These are phyloP conservation scores for Hirundichthys speculiger DNA, from an alignment of 2,113 vertebrate species.

Conservation along the genomic window DNA sequence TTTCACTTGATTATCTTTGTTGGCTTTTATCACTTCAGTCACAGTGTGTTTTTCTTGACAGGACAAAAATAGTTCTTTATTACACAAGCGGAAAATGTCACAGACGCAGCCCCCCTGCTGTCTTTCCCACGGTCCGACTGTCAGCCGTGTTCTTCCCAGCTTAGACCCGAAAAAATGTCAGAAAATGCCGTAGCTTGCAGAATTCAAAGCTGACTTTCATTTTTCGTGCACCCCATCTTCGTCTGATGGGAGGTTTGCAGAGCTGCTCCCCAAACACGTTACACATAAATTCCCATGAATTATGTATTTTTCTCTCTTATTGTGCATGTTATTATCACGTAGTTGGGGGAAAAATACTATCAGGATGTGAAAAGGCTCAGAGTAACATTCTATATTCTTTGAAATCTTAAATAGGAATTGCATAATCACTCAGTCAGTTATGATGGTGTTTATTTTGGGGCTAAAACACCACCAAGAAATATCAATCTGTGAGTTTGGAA, in stretches of 20 bases:
- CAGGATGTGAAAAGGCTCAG: too few species aligned
- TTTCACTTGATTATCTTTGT: neutral
- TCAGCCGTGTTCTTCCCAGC: slow-evolving; percentile 32
- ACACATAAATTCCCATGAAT: too few species aligned
- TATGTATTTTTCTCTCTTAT: too few species aligned
- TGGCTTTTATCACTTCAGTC: neutral
- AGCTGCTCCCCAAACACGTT: neutral
- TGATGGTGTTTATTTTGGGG: too few species aligned
- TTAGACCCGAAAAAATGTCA: slow-evolving; percentile 29
- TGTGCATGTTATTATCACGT: too few species aligned
- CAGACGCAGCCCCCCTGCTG: slow-evolving; percentile 47
- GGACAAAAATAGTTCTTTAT: slow-evolving; percentile 39
- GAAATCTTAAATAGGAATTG: too few species aligned
- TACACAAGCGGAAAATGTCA: slow-evolving; percentile 48
- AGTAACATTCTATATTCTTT: too few species aligned
- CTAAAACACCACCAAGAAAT: too few species aligned
- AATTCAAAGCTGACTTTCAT: slow-evolving; percentile 17
- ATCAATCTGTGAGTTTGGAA: too few species aligned
- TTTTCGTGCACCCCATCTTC: neutral
- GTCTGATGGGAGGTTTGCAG: slow-evolving; percentile 17
- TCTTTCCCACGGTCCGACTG: slow-evolving; percentile 50
- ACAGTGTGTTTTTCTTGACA: slow-evolving; percentile 20
- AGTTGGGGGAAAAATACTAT: too few species aligned
- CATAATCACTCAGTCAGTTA: too few species aligned
- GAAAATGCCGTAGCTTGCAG: neutral